These are phyloP conservation scores for Plagodis pulveraria DNA, from an alignment of 2,888 invertebrate species.

Conservation along the genomic window DNA sequence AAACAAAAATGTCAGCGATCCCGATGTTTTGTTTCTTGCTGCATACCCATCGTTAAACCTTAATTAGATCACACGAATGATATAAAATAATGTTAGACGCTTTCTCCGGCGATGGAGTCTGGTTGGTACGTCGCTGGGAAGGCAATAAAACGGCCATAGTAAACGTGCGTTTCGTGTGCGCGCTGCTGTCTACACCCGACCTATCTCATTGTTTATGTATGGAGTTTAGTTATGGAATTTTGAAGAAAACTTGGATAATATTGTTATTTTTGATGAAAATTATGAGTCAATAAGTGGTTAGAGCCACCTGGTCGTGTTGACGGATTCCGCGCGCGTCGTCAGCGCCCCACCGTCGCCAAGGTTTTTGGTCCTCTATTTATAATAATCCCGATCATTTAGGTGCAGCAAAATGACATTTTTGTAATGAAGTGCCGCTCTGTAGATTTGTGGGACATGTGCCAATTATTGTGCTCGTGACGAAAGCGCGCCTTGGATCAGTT, in stretches of 20 bases:
- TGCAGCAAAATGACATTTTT: slow-evolving; percentile 82
- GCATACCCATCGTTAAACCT: slow-evolving; percentile 79
- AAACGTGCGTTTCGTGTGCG: slow-evolving; percentile 81
- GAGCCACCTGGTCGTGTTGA: slow-evolving; percentile 49
- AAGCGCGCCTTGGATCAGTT: slow-evolving; percentile 60
- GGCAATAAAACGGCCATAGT: slow-evolving; percentile 78
- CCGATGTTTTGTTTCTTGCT: slow-evolving; percentile 84
- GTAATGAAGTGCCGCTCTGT: slow-evolving; percentile 78
- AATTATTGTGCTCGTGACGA: slow-evolving; percentile 78
- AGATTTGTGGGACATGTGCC: slow-evolving; percentile 82
- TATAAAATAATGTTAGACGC: slow-evolving; percentile 78
- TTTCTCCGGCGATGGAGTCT: slow-evolving; percentile 66
- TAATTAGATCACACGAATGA: slow-evolving; percentile 83
- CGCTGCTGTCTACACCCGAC: slow-evolving; percentile 81
- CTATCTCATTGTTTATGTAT: slow-evolving; percentile 85
- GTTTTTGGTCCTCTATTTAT: slow-evolving; percentile 81
- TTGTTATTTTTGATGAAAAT: slow-evolving; percentile 69
- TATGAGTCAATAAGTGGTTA: slow-evolving; percentile 55
- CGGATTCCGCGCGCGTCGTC: slow-evolving; percentile 54
- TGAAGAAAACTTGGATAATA: slow-evolving; percentile 71
- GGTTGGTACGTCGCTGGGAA: slow-evolving; percentile 59
- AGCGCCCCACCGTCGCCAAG: slow-evolving; percentile 67
- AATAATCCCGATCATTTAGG: slow-evolving; percentile 78
- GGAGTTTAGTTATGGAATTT: slow-evolving; percentile 81
- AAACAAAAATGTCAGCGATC: slow-evolving; percentile 86